Evolutionary conservation across 2,113 vertebrate genomes (phyloP), one percentile per base, ranked within the genome.

Genomic region (Thalassarche chlororhynchos): DNA sequence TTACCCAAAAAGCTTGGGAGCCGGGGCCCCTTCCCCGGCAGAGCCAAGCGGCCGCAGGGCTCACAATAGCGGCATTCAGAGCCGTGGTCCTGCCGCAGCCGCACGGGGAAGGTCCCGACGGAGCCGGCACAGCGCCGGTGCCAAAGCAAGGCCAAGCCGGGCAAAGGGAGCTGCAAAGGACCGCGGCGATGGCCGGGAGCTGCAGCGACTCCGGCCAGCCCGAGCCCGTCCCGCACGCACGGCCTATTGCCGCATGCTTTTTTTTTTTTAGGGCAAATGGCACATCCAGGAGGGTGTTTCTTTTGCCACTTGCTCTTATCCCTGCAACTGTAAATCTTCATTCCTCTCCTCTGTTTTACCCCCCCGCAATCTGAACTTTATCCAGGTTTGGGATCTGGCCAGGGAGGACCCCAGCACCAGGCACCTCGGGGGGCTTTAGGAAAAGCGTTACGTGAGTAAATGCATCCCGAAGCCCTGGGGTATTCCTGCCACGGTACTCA

Each of bases 191-290:
- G 34, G 54, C 46, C 8, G 1, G 61, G 52, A 75, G 42, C 78
- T 15, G 54, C 54, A 9, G 52, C 5, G 1, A 10, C 47, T 34
- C 57, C 7, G 1, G 44, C 47, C 69, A 74, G 38, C 38, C 75
- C 14, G 1, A 57, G 76, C 49, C 57, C 3, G 9, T n/a, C 76
- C 42, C 9, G 1, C 19, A 5, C 8, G 2, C 36, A 5, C 3
- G 5, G 60, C 42, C 36, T 8, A 1, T 10, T 14, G 32, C 78
- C 15, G 2, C 7, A 1, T 5, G 28, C 13, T 23, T 21, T 26
- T 5, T 38, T 38, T 38, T 38, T 26, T 10, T 9, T 18, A 16
- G 26, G 20, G 29, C 1, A 17, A 31, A 62, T 2, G 44, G 44
- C 38, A 21, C 24, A 61, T 68, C 52, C 24, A 8, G 57, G 32